Evolutionary conservation across 2,797 vertebrate genomes (phyloP), one percentile per base, ranked within the genome.

Genomic region (Dipus sagitta): DNA sequence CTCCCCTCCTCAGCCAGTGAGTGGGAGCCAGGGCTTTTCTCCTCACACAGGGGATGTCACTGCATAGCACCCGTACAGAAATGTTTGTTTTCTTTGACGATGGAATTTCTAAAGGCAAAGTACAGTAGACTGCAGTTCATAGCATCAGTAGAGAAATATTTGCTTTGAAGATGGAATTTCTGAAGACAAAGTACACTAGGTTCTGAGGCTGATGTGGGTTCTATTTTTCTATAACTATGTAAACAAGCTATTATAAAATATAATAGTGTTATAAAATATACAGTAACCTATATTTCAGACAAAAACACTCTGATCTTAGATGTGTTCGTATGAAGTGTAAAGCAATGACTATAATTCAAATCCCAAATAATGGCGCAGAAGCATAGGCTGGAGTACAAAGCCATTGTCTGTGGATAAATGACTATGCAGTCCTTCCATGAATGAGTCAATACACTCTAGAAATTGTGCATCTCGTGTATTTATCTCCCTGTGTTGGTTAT

Each of bases 61-160:
- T 0, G 11, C 34, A 88, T 75, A 68, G 70, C 47, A 76, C 70
- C 76, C 23, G 32, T 2, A 34, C 26, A 82, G 70, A 78, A 38
- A 0, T n/a, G 72, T 71, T 76, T 85, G 85, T 86, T 84, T 42
- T 30, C 54, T 91, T 85, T 68, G 64, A 85, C 67, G 32, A 67
- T 11, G 42, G 64, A 62, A 77, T 88, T 71, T 88, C 84, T 72
- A 88, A 88, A 54, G 71, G 62, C 47, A 62, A 88, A 81, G 74
- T 68, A 76, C 23, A 67, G 38, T 68, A 28, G 65, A 67, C 77
- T 82, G 42, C 42, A 47, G 42, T 47, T 47, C 9, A 47, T 47
- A 47, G 42, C 42, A 47, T 47, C 42, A 47, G 42, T 47, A 47
- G 42, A 47, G 42, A 47, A 47, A 47, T 47, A 9, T 47, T 47